Evolutionary conservation across 2,888 invertebrate genomes (phyloP).

Genomic region (Conchocele bisecta): DNA sequence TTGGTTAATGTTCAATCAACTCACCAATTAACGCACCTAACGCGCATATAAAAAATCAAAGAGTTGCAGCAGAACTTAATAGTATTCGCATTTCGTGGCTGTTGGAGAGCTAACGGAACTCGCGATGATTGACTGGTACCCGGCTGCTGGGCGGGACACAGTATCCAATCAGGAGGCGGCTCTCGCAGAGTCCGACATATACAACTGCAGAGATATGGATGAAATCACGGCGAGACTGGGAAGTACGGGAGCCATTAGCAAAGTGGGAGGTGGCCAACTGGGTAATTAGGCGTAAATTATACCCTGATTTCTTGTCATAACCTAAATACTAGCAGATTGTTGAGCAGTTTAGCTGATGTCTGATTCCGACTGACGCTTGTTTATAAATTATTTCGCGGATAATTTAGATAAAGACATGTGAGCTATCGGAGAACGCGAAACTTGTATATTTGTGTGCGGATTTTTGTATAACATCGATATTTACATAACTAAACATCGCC

Average conservation of each 20-base stretch:
- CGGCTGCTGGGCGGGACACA: background rate
- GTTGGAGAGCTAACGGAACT: no score
- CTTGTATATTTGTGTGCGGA: background rate
- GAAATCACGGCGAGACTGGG: conserved; percentile 34
- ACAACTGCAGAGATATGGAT: conserved; percentile 57
- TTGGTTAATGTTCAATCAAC: no score
- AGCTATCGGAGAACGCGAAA: conserved; percentile 34
- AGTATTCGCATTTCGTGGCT: no score
- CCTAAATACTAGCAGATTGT: conserved; percentile 40
- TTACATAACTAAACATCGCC: no score
- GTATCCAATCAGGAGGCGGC: background rate
- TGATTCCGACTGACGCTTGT: conserved; percentile 60
- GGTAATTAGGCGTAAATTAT: conserved; percentile 5
- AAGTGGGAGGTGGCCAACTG: conserved; percentile 5
- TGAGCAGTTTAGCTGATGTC: conserved; percentile 46
- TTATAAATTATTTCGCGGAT: conserved; percentile 61
- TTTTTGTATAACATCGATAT: no score
- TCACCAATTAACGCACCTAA: no score
- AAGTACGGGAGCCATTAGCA: conserved; percentile 1
- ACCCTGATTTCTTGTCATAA: conserved; percentile 30
- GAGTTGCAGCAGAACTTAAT: no score
- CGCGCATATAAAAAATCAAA: no score
- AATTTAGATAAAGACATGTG: conserved; percentile 61
- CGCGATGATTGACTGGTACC: conserved; percentile 6
- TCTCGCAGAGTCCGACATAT: conserved; percentile 37